phyloP scores from a whole-genome alignment of 1,140 invertebrate species.

The Ceratina australensis region DNA sequence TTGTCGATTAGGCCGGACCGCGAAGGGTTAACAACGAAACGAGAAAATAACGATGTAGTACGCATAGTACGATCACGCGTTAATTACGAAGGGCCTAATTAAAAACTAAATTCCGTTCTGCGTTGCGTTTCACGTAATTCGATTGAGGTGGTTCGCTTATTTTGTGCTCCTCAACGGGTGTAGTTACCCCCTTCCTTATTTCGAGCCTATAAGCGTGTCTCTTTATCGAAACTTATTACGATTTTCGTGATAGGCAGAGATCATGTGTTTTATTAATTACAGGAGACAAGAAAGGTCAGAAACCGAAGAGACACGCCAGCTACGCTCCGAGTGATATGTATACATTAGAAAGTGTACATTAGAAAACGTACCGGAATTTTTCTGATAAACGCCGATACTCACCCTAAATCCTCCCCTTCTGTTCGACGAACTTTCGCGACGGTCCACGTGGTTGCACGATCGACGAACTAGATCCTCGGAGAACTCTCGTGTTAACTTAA shows the following conservation, averaged over 20 bases:
- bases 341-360: too few relatives aligned
- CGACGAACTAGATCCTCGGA: conserved; percentile 6
- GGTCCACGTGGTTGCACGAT: conserved; percentile 18
- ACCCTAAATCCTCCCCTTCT: not conserved
- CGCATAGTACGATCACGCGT: conserved; percentile 16
- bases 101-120: conserved; percentile 20
- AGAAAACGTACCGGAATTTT: too few relatives aligned
- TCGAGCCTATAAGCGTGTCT: not conserved
- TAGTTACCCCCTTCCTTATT: not conserved
- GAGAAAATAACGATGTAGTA: conserved; percentile 20
- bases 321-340: not conserved
- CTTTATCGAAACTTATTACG: not conserved
- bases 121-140: conserved; percentile 14
- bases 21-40: not conserved
- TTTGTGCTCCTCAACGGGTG: conserved; percentile 30
- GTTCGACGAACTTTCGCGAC: not conserved
- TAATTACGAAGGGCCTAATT: conserved; percentile 17
- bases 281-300: not conserved
- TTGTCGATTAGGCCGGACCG: not conserved
- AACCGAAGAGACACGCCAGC: not conserved
- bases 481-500: conserved; percentile 36
- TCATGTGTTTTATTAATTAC: not conserved
- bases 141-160: conserved; percentile 18
- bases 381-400: not conserved
- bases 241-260: not conserved